These are phyloP conservation scores for Atractosteus spatula DNA, from an alignment of 2,113 vertebrate genomes.

Conservation along the genomic window DNA sequence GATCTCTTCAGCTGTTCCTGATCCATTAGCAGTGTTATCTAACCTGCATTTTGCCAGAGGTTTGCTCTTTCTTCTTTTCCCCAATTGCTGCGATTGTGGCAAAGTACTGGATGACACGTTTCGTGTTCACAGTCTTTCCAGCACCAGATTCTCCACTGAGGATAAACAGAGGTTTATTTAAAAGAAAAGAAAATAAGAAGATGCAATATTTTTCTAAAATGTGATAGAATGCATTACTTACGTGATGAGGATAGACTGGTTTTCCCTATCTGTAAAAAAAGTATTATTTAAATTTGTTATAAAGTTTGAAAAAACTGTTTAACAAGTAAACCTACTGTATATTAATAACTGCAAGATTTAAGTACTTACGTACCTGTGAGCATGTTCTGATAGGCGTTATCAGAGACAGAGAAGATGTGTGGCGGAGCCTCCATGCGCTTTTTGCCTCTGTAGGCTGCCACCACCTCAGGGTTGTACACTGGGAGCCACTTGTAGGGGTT, in stretches of 20 bases:
- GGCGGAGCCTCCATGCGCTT: slow-evolving; percentile 72
- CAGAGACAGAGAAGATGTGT: slow-evolving; percentile 76
- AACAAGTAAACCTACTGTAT: too few species aligned
- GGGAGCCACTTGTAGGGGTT: slow-evolving; percentile 71
- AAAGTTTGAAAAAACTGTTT: too few species aligned
- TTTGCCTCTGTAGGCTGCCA: slow-evolving; percentile 58
- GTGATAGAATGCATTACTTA: slow-evolving; percentile 51
- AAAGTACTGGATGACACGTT: slow-evolving; percentile 75
- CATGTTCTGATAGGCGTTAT: slow-evolving; percentile 73
- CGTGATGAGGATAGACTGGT: slow-evolving; percentile 64
- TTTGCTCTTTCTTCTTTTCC: slow-evolving; percentile 65
- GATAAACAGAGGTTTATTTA: background rate
- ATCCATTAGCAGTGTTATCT: background rate
- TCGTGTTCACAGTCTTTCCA: slow-evolving; percentile 75
- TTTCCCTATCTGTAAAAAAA: slow-evolving; percentile 34
- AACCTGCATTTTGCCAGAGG: slow-evolving; percentile 62
- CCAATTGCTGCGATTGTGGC: slow-evolving; percentile 65
- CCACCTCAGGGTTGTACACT: slow-evolving; percentile 60
- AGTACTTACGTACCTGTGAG: slow-evolving; percentile 54
- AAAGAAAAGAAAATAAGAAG: background rate
- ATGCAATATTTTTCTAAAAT: slow-evolving; percentile 49
- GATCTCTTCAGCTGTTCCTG: too few species aligned
- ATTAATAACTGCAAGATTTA: too few species aligned
- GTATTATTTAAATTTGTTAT: too few species aligned
- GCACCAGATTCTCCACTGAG: slow-evolving; percentile 69